Percentiles rank a stretch among this genome's conserved stretches.
phyloP scores from a whole-genome alignment of 2,888 invertebrate genomes.

The Anthrax anthrax region DNA sequence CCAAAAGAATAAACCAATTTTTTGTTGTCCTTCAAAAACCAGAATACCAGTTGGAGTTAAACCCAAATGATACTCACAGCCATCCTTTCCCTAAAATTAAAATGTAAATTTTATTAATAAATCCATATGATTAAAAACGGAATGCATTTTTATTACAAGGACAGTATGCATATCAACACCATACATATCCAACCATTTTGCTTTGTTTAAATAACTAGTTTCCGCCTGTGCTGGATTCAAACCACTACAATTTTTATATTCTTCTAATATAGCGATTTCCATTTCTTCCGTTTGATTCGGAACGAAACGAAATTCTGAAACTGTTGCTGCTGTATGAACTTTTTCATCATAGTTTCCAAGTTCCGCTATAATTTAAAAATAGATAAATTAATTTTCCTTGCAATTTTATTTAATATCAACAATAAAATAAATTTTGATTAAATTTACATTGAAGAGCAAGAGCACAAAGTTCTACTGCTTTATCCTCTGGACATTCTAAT shows the following conservation, averaged over 20 bases:
- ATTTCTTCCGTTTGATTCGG: slow-evolving; percentile 93
- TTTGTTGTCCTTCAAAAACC: slow-evolving; percentile 90
- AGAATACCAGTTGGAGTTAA: slow-evolving; percentile 96
- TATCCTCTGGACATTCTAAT: slow-evolving; percentile 76
- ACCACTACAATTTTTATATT: slow-evolving; percentile 74
- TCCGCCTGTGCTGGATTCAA: slow-evolving; percentile 93
- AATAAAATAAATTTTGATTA: slow-evolving; percentile 1
- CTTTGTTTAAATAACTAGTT: slow-evolving; percentile 86
- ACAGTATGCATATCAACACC: slow-evolving; percentile 99
- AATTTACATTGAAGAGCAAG: slow-evolving; percentile 80
- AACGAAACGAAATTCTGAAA: slow-evolving; percentile 96
- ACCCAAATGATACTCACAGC: slow-evolving; percentile 89
- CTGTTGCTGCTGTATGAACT: slow-evolving; percentile 86
- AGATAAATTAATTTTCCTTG: slow-evolving; percentile 11
- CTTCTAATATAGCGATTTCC: slow-evolving; percentile 86
- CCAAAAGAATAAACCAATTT: slow-evolving; percentile 99
- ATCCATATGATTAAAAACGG: too few relatives aligned
- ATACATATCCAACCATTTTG: slow-evolving; percentile 96
- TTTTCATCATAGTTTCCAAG: slow-evolving; percentile 90
- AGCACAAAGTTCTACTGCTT: slow-evolving; percentile 80
- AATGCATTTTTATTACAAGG: slow-evolving; percentile 44
- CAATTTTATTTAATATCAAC: neutral
- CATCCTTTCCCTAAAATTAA: slow-evolving; percentile 67
- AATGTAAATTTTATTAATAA: slow-evolving; percentile 5
- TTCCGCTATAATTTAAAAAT: slow-evolving; percentile 54